Conservation (phyloP, 2,797 vertebrate species). For the Distichodus sexfasciatus region DNA sequence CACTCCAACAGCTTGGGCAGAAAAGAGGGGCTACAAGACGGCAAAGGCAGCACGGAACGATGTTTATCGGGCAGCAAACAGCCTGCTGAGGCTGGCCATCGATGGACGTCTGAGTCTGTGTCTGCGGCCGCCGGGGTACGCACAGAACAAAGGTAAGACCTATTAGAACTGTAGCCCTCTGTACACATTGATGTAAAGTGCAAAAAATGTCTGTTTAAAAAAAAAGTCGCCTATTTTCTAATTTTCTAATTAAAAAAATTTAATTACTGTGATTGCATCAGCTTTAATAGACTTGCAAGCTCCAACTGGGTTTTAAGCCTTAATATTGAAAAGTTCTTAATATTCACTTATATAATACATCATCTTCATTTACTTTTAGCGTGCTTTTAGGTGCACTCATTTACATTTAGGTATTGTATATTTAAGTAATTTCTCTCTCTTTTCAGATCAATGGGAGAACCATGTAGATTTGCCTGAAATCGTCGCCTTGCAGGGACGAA, state of each 20-base stretch:
- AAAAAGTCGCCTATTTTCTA: too few relatives aligned
- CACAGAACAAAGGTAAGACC: slow-evolving; percentile 78
- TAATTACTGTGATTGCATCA: too few relatives aligned
- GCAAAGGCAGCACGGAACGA: slow-evolving; percentile 88
- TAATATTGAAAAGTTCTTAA: background rate
- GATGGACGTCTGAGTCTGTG: slow-evolving; percentile 89
- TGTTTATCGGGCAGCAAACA: slow-evolving; percentile 88
- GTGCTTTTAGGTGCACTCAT: too few relatives aligned
- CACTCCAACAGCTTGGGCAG: slow-evolving; percentile 82
- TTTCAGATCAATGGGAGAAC: slow-evolving; percentile 84
- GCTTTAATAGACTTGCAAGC: background rate
- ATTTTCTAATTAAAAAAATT: too few relatives aligned
- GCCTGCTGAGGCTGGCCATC: slow-evolving; percentile 83
- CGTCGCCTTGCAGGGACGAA: slow-evolving; percentile 74
- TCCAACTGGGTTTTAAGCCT: background rate
- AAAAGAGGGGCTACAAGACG: slow-evolving; percentile 88
- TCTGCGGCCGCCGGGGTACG: slow-evolving; percentile 81
- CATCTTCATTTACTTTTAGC: too few relatives aligned
- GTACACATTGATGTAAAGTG: too few relatives aligned
- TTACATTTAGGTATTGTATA: background rate
- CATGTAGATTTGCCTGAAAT: slow-evolving; percentile 81
- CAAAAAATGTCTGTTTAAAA: too few relatives aligned
- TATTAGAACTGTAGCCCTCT: too few relatives aligned
- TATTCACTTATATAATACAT: too few relatives aligned
- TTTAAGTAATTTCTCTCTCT: slow-evolving; percentile 16